A percentile compares a stretch with the other conserved stretches of the same genome.
These are phyloP conservation scores for Poliocrania exsul DNA, from an alignment of 2,797 vertebrate genomes.

Conservation along the genomic window DNA sequence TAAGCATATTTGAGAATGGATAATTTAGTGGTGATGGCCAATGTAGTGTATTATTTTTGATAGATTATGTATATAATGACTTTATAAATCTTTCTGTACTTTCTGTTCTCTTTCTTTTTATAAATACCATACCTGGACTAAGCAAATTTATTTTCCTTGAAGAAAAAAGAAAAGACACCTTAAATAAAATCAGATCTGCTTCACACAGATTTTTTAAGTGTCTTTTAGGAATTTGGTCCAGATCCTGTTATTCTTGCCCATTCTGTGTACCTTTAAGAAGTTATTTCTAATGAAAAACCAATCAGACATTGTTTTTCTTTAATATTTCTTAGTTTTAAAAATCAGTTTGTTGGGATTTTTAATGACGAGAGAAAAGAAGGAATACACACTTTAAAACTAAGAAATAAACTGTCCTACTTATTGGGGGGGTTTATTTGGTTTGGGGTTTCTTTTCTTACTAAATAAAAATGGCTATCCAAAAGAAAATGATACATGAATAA, in stretches of 20 bases:
- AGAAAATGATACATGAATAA: neutral
- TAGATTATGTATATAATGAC: neutral
- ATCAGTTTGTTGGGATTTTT: neutral
- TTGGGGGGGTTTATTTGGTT: rapidly evolving
- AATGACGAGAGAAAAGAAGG: neutral
- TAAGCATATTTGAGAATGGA: neutral
- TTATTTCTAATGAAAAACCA: neutral
- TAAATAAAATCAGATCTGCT: neutral
- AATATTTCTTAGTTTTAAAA: neutral
- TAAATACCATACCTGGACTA: neutral
- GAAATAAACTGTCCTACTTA: neutral
- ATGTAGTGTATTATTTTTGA: neutral
- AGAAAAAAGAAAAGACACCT: neutral
- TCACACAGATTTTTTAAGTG: neutral
- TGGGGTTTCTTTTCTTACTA: neutral
- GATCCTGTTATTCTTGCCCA: neutral
- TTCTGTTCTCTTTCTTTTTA: neutral
- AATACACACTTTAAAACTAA: neutral
- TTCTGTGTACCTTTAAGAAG: neutral
- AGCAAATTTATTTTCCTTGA: neutral
- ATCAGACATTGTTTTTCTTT: neutral
- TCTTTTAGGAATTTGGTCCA: neutral
- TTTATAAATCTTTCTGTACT: neutral
- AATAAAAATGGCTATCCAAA: neutral
- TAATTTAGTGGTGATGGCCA: neutral